These are phyloP conservation scores for Nineta flava DNA, from an alignment of 2,888 invertebrate genomes.

Conservation along the genomic window DNA sequence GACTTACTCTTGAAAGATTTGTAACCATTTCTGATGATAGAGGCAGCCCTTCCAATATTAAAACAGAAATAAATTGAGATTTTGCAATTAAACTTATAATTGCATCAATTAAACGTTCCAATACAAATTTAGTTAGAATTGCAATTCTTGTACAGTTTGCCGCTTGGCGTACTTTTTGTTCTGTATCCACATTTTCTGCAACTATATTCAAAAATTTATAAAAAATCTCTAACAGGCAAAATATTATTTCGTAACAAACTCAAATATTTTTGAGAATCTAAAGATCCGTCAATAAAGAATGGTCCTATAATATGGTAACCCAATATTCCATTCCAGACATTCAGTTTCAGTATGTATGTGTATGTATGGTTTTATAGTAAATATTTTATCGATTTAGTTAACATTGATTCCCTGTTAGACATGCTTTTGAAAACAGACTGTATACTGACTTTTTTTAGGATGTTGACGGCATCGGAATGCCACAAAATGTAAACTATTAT, in stretches of 20 bases:
- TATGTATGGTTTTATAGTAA: too few relatives aligned
- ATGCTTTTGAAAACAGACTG: too few relatives aligned
- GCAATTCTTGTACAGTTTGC: conserved; percentile 45
- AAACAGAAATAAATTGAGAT: conserved; percentile 40
- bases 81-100: conserved; percentile 43
- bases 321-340: too few relatives aligned
- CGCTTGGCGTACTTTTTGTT: conserved; percentile 31
- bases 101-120: not conserved
- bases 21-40: conserved; percentile 48
- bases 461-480: conserved; percentile 36
- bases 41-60: conserved; percentile 58
- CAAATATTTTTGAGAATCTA: too few relatives aligned
- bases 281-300: too few relatives aligned
- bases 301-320: too few relatives aligned
- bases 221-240: not conserved
- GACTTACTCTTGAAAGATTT: conserved; percentile 35
- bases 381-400: too few relatives aligned
- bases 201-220: not conserved
- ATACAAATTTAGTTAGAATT: conserved; percentile 19
- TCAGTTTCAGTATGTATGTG: too few relatives aligned
- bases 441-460: conserved; percentile 4
- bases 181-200: conserved; percentile 31
- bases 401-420: too few relatives aligned
- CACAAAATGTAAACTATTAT: conserved; percentile 52
- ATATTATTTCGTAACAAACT: too few relatives aligned